Evolutionary conservation across 1,140 invertebrate genomes (phyloP).

Genomic region (Heterodera carotae): DNA sequence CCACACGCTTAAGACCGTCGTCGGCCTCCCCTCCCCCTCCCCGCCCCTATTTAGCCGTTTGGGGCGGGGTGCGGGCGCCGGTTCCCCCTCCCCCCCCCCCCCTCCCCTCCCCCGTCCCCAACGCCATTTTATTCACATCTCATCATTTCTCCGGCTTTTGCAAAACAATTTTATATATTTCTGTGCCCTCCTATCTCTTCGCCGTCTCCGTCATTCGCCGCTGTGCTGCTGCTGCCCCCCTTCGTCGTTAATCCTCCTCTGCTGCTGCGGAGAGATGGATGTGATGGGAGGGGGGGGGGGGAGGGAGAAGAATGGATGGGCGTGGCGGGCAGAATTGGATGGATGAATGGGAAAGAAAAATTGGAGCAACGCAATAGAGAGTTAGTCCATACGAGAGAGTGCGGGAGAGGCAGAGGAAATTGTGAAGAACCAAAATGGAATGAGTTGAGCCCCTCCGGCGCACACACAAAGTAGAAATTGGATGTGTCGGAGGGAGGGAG

Average conservation of each 20-base stretch:
- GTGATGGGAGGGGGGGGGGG: background rate
- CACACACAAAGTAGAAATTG: background rate
- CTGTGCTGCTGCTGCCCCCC: background rate
- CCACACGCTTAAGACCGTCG: no score
- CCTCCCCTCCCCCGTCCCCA: background rate
- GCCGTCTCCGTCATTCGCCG: no score
- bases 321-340: slow-evolving; percentile 4
- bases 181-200: no score
- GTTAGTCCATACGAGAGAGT: background rate
- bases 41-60: no score
- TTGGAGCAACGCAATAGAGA: slow-evolving; percentile 4
- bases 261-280: background rate
- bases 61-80: no score
- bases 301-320: background rate
- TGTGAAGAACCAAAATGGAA: background rate
- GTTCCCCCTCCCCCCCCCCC: no score
- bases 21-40: no score
- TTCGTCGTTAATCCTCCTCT: background rate
- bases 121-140: background rate
- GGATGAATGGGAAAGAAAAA: background rate
- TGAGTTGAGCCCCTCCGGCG: background rate
- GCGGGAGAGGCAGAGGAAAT: background rate
- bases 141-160: background rate
- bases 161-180: slow-evolving; percentile 18
- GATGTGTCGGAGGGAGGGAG: slow-evolving; percentile 4